Evolutionary conservation across 2,888 invertebrate genomes (phyloP).

Genomic region (Pocota personata): DNA sequence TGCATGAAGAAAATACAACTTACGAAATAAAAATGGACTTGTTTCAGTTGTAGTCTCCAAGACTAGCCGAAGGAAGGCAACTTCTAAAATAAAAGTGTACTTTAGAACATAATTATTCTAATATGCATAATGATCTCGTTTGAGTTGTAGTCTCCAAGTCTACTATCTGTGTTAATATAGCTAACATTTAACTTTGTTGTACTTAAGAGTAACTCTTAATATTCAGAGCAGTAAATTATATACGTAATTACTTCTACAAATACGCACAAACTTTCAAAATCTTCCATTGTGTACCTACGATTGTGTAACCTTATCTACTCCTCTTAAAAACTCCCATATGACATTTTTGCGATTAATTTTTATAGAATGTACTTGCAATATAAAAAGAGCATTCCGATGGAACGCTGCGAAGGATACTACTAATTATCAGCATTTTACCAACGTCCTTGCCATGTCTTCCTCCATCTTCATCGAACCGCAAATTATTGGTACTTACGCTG

Average conservation of each 20-base stretch:
- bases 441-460: constrained; percentile 69
- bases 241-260: neutral
- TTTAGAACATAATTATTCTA: too few relatives aligned
- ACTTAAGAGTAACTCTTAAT: too few relatives aligned
- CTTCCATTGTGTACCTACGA: neutral
- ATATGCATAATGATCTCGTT: too few relatives aligned
- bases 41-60: too few relatives aligned
- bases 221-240: too few relatives aligned
- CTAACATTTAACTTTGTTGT: too few relatives aligned
- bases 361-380: constrained; percentile 6
- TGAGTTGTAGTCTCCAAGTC: too few relatives aligned
- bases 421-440: constrained; percentile 63
- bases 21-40: too few relatives aligned
- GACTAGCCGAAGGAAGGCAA: too few relatives aligned
- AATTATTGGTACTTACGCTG: constrained; percentile 73
- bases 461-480: constrained; percentile 62
- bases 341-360: neutral
- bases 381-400: constrained; percentile 15
- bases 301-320: neutral
- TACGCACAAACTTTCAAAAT: neutral
- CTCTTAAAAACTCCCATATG: neutral
- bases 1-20: too few relatives aligned
- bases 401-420: constrained; percentile 39
- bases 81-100: too few relatives aligned
- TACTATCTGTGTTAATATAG: too few relatives aligned